phyloP scores from a whole-genome alignment of 2,113 vertebrate species.

The Machaerirhynchus nigripectus region DNA sequence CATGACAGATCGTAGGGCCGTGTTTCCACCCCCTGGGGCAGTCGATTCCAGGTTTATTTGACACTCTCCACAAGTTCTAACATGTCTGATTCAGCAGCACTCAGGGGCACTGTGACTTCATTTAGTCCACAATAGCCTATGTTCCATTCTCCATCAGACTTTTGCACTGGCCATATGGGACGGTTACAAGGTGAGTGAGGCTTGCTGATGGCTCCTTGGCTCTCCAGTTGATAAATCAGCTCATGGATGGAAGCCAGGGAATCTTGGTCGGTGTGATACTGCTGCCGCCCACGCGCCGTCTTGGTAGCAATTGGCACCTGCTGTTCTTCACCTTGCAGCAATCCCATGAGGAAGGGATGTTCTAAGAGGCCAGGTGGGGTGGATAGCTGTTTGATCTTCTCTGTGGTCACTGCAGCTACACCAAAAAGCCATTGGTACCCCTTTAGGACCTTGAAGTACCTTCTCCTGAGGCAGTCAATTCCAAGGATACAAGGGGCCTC shows the following conservation, averaged over 20 bases:
- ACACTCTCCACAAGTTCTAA: not conserved
- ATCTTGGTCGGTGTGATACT: accelerated
- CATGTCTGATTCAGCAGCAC: not conserved
- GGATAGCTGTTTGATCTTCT: not conserved
- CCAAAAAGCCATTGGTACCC: not conserved
- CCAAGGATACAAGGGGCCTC: not conserved
- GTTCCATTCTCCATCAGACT: not conserved
- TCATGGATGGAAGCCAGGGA: not conserved
- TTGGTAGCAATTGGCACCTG: not conserved
- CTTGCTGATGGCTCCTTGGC: not conserved
- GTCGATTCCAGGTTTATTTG: not conserved
- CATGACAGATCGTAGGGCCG: not conserved
- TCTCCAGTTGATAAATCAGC: not conserved
- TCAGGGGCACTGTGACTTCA: not conserved
- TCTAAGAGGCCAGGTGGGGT: not conserved
- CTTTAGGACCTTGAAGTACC: not conserved
- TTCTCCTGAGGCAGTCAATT: not conserved
- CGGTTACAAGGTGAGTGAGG: not conserved
- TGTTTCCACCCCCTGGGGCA: not conserved
- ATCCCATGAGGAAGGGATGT: not conserved
- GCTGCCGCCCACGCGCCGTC: accelerated
- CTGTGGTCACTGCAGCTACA: not conserved
- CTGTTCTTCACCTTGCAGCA: not conserved
- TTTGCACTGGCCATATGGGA: not conserved
- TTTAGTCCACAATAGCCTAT: not conserved